These are phyloP conservation scores for Diadegma fenestrale DNA, from an alignment of 2,888 invertebrate genomes.

Conservation along the genomic window DNA sequence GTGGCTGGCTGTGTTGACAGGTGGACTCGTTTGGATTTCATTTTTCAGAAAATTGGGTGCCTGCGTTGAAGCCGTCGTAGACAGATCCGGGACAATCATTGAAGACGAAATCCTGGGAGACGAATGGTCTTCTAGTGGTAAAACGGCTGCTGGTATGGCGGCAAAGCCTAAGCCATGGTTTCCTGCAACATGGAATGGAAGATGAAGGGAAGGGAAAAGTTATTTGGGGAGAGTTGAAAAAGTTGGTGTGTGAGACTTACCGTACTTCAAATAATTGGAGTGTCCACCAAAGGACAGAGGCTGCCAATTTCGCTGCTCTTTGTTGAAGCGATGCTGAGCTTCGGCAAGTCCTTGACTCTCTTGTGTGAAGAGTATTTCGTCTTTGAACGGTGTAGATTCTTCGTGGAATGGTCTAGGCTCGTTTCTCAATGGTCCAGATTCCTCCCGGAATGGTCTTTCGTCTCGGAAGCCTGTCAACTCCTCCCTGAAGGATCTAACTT, in stretches of 20 bases:
- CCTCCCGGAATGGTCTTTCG: conserved; percentile 38
- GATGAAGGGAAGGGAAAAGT: neutral
- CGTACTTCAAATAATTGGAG: conserved; percentile 75
- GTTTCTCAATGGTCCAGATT: conserved; percentile 14
- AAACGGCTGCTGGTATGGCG: conserved; percentile 66
- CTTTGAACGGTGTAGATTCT: conserved; percentile 51
- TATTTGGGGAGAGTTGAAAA: neutral
- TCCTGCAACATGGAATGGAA: conserved; percentile 69
- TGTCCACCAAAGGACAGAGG: conserved; percentile 73
- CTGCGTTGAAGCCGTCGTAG: conserved; percentile 65
- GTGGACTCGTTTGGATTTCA: conserved; percentile 43
- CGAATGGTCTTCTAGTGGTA: conserved; percentile 66
- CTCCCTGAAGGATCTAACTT: conserved; percentile 22
- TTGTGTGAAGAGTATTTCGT: conserved; percentile 60
- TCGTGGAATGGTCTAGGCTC: conserved; percentile 46
- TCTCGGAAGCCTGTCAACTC: conserved; percentile 25
- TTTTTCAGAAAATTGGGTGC: conserved; percentile 54
- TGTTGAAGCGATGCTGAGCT: conserved; percentile 62
- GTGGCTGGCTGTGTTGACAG: conserved; percentile 41
- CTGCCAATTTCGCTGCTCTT: conserved; percentile 67
- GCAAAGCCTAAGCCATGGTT: conserved; percentile 74
- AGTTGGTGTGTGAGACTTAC: conserved; percentile 65
- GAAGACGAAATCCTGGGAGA: conserved; percentile 31
- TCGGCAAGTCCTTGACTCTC: conserved; percentile 60
- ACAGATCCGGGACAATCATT: conserved; percentile 45